These are phyloP conservation scores for Cydia fagiglandana DNA, from an alignment of 1,140 invertebrate genomes.

Conservation along the genomic window DNA sequence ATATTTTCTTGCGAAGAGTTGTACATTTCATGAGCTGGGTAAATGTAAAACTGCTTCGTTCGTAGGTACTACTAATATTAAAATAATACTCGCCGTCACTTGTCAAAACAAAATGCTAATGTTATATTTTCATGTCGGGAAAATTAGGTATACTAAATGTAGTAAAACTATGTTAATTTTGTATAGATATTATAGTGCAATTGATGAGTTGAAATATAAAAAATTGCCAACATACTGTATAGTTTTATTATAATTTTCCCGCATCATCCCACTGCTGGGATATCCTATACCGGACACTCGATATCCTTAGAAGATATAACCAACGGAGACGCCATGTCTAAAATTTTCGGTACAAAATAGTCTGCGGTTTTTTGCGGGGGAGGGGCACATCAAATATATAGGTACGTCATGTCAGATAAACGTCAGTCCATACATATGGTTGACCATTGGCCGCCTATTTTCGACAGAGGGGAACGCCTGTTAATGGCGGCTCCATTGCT, in stretches of 20 bases:
- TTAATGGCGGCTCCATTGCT: no score
- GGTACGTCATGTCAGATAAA: no score
- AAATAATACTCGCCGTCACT: constrained; percentile 38
- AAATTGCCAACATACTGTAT: constrained; percentile 52
- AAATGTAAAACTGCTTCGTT: constrained; percentile 68
- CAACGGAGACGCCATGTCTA: no score
- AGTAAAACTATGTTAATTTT: constrained; percentile 47
- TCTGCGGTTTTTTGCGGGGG: no score
- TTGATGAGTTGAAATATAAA: constrained; percentile 74
- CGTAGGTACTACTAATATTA: constrained; percentile 35
- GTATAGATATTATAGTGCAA: constrained; percentile 71
- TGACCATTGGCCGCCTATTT: no score
- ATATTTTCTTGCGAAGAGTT: constrained; percentile 56
- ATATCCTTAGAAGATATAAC: no score
- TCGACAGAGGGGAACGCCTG: no score
- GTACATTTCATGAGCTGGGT: constrained; percentile 73
- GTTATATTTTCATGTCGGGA: constrained; percentile 43
- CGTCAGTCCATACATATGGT: no score
- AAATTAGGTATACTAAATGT: constrained; percentile 31
- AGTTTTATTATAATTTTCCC: constrained; percentile 39
- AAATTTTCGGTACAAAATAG: no score
- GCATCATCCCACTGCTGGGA: no score
- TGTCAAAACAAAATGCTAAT: constrained; percentile 41
- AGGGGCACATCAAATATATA: no score
- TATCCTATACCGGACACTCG: no score